Conservation (phyloP, 2,113 vertebrate species). For the Tupaia tana region DNA sequence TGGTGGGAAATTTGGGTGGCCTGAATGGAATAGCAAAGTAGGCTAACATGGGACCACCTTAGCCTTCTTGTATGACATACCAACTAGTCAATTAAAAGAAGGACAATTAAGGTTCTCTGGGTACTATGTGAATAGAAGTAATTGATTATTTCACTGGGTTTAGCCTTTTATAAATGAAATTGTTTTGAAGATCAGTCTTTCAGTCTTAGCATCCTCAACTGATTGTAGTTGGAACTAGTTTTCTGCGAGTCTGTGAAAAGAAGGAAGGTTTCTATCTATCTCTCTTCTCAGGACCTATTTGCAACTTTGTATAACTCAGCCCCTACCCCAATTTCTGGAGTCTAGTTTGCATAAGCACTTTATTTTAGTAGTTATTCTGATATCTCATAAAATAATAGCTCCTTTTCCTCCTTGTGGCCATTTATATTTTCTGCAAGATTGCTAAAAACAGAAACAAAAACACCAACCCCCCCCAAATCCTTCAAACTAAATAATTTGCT, state of each 20-base stretch:
- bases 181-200: constrained; percentile 1
- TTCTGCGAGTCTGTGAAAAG: background rate
- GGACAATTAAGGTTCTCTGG: background rate
- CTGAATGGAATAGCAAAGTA: background rate
- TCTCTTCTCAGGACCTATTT: background rate
- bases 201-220: background rate
- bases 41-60: background rate
- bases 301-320: background rate
- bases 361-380: constrained; percentile 1
- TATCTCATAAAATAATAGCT: constrained; percentile 42
- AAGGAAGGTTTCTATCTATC: background rate
- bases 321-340: background rate
- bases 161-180: constrained; percentile 23
- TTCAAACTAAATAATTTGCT: constrained; percentile 12
- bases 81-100: constrained; percentile 24
- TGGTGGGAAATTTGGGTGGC: background rate
- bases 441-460: background rate
- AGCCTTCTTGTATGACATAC: background rate
- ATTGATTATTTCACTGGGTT: background rate
- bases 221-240: background rate
- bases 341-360: background rate
- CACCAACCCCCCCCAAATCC: background rate
- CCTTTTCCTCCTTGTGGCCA: background rate
- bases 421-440: constrained; percentile 7
- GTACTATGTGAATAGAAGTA: constrained; percentile 3